phyloP scores from a whole-genome alignment of 2,888 invertebrate species.

The Alentia gelatinosa region DNA sequence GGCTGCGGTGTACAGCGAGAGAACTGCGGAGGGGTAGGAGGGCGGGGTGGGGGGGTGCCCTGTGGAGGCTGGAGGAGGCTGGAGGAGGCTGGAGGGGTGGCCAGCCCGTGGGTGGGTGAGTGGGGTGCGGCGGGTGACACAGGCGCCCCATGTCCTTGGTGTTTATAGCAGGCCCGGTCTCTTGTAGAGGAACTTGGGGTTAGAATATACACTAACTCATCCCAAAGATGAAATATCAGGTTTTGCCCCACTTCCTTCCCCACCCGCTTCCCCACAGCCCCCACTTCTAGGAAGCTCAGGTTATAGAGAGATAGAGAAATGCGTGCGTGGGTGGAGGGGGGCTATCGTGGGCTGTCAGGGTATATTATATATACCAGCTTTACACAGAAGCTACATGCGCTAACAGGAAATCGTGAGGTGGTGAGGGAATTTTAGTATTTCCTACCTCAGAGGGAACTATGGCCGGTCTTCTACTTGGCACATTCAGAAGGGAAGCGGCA shows the following conservation, averaged over 20 bases:
- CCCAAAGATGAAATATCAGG: conserved; percentile 21
- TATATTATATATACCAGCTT: neutral
- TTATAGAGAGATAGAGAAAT: neutral
- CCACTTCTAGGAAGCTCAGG: neutral
- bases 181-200: neutral
- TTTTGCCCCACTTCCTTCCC: conserved; percentile 23
- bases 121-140: neutral
- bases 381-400: neutral
- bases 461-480: too few species aligned
- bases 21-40: neutral
- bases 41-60: conserved; percentile 13
- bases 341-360: neutral
- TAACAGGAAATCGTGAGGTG: too few species aligned
- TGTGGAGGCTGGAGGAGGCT: neutral
- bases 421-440: too few species aligned
- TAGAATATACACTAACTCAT: conserved; percentile 29
- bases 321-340: neutral
- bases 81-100: neutral
- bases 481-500: too few species aligned
- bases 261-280: neutral
- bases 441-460: too few species aligned
- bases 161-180: neutral
- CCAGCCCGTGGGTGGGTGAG: neutral
- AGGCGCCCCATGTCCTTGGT: neutral
- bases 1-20: neutral